Evolutionary conservation across 2,888 invertebrate species (phyloP), one percentile per base, ranked within the genome.

Genomic region (Ischnus inquisitorius): DNA sequence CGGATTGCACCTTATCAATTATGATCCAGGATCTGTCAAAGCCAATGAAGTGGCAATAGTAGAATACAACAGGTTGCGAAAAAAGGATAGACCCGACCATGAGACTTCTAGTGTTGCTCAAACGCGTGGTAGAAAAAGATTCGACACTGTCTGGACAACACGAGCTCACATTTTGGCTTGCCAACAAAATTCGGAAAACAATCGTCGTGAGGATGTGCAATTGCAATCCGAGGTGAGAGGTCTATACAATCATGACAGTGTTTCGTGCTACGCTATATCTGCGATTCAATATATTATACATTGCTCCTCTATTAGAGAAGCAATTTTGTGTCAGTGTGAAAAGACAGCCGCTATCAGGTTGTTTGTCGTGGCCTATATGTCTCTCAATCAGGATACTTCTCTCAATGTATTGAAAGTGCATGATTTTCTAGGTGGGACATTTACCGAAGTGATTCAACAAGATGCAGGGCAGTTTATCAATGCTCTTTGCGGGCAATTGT

Each of bases 41-140:
- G 86, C 88, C 3, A 69, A 62, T 54, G 39, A 14, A 12, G 3
- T 8, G 8, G 89, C 89, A 25, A 85, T 88, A 34, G 14, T 67
- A 5, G 86, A 89, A 65, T 88, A 88, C 46, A 88, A 89, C 48
- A 48, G 88, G 8, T 79, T 89, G 39, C 77, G 86, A 28, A 62
- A 68, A 25, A 41, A 48, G 46, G 82, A 78, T 69, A 64, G 77
- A 19, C 81, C 86, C n/a, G 79, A 79, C 22, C 54, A 83, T 10
- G 68, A 62, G 48, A 3, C 46, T 75, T 4, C 48, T 0, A 48
- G 1, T 16, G 3, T 75, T 28, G 34, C n/a, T 3, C 62, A 64
- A 19, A 25, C 28, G 12, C 51, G 22, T 14, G 62, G 25, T 19
- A 54, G 3, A n/a, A 80, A 80, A 14, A 28, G 22, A 46, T 72